phyloP scores from a whole-genome alignment of 1,140 invertebrate genomes.

The Mesaphorura yosii region DNA sequence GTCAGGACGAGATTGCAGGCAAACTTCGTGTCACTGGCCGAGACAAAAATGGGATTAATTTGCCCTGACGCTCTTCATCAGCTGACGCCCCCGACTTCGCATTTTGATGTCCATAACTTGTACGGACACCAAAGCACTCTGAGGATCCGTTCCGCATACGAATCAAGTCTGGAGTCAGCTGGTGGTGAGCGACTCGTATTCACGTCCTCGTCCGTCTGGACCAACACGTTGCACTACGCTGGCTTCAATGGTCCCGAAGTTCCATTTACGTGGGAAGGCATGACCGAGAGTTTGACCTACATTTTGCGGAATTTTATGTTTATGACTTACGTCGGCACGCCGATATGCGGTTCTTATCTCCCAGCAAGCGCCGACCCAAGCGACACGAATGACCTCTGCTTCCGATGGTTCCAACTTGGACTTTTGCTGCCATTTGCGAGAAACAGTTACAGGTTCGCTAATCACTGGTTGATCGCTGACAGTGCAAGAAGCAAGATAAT shows the following conservation, averaged over 20 bases:
- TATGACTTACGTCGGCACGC: conserved; percentile 16
- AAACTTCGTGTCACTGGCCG: not conserved
- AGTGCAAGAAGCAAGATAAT: not conserved
- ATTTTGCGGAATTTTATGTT: conserved; percentile 24
- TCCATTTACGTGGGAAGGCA: conserved; percentile 27
- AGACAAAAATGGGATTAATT: conserved; percentile 11
- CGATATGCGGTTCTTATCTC: conserved; percentile 25
- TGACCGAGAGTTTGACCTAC: conserved; percentile 21
- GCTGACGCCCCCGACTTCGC: not conserved
- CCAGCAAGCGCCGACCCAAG: not conserved
- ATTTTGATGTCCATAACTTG: conserved; percentile 21
- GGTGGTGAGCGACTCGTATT: conserved; percentile 11
- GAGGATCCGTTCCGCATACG: not conserved
- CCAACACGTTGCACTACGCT: conserved; percentile 10
- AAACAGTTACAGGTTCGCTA: conserved; percentile 20
- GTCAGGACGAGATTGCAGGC: too few species aligned
- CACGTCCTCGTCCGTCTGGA: conserved; percentile 10
- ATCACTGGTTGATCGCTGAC: not conserved
- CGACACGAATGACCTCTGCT: conserved; percentile 18
- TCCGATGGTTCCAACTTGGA: conserved; percentile 29
- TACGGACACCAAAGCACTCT: conserved; percentile 17
- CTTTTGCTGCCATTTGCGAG: conserved; percentile 23
- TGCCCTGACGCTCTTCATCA: conserved; percentile 8
- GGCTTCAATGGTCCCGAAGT: conserved; percentile 20
- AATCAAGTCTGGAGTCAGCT: not conserved